Evolutionary conservation across 2,888 invertebrate species (phyloP).

Genomic region (Physocephala rufipes): DNA sequence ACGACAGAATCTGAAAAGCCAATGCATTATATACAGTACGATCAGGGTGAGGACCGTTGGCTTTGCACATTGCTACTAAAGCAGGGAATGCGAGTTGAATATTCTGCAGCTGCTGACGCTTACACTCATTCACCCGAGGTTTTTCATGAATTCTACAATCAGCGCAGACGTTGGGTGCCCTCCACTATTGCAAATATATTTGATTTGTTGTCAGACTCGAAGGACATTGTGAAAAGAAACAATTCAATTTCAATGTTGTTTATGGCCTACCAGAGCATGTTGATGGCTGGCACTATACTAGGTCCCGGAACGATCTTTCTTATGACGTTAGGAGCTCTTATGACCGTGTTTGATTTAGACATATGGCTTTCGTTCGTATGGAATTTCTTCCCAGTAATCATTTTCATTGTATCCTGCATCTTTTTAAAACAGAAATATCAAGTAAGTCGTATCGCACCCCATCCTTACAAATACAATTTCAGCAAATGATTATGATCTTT

Average conservation of each 20-base stretch:
- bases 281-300: slow-evolving; percentile 77
- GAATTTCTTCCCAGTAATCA: slow-evolving; percentile 74
- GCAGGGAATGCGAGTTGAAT: slow-evolving; percentile 90
- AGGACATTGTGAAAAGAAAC: slow-evolving; percentile 82
- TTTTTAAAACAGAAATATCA: slow-evolving; percentile 72
- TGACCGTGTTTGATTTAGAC: slow-evolving; percentile 76
- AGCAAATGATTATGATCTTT: neutral
- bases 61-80: slow-evolving; percentile 91
- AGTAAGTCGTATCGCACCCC: slow-evolving; percentile 61
- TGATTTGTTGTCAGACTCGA: slow-evolving; percentile 82
- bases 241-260: slow-evolving; percentile 88
- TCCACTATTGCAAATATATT: slow-evolving; percentile 96
- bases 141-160: slow-evolving; percentile 94
- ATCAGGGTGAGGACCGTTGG: slow-evolving; percentile 98
- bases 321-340: slow-evolving; percentile 81
- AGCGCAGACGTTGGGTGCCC: slow-evolving; percentile 94
- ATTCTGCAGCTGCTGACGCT: slow-evolving; percentile 94
- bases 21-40: slow-evolving; percentile 88
- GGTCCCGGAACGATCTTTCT: slow-evolving; percentile 80
- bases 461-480: neutral
- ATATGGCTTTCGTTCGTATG: slow-evolving; percentile 75
- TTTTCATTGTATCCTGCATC: slow-evolving; percentile 74
- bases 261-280: slow-evolving; percentile 76
- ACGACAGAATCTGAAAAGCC: slow-evolving; percentile 82
- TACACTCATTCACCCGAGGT: slow-evolving; percentile 93